Evolutionary conservation across 2,113 vertebrate genomes (phyloP).

Genomic region (Corythornis cristatus): DNA sequence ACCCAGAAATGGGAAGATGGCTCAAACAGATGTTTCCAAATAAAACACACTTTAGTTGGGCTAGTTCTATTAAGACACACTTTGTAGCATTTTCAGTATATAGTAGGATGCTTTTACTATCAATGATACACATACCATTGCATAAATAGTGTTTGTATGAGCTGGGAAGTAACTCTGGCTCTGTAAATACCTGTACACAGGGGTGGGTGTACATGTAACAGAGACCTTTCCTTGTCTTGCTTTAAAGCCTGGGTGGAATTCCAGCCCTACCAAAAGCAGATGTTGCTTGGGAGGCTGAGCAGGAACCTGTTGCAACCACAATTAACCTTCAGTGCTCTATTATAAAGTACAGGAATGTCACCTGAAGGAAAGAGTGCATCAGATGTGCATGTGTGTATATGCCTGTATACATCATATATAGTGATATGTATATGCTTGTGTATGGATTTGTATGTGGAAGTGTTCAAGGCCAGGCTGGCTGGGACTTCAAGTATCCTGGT

Average conservation of each 20-base stretch:
- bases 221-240: not conserved
- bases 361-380: not conserved
- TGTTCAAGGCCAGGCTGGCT: too few species aligned
- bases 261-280: not conserved
- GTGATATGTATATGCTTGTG: accelerated
- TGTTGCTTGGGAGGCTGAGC: not conserved
- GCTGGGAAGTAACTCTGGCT: not conserved
- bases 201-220: too few species aligned
- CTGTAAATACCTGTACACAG: not conserved
- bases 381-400: not conserved
- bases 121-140: not conserved
- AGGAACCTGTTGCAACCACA: not conserved
- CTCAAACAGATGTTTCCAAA: not conserved
- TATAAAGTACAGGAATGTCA: not conserved
- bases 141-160: not conserved
- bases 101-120: not conserved
- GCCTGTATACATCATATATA: not conserved
- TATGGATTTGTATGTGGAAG: too few species aligned
- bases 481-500: too few species aligned
- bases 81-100: not conserved
- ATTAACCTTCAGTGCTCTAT: not conserved
- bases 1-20: not conserved
- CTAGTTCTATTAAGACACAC: not conserved
- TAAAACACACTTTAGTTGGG: not conserved
- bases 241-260: not conserved